Evolutionary conservation across 2,888 invertebrate genomes (phyloP).

Genomic region (Harpalus rufipes): DNA sequence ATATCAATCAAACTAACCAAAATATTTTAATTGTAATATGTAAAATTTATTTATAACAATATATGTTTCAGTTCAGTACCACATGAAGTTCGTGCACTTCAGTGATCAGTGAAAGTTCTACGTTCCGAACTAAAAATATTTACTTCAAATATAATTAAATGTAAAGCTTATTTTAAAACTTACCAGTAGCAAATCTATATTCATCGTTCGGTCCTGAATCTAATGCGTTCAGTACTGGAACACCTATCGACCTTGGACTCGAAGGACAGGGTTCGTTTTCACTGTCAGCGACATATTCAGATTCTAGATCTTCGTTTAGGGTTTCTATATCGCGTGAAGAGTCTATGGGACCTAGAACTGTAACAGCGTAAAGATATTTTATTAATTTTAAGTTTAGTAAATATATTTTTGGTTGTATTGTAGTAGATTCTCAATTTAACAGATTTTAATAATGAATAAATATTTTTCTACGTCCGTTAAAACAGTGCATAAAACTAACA

Average conservation of each 20-base stretch:
- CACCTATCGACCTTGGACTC: slow-evolving; percentile 80
- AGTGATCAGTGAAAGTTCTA: too few relatives aligned
- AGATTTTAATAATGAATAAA: too few relatives aligned
- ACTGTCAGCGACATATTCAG: slow-evolving; percentile 84
- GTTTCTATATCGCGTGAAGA: slow-evolving; percentile 83
- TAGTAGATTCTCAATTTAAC: too few relatives aligned
- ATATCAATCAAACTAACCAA: too few relatives aligned
- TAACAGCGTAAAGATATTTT: slow-evolving; percentile 57
- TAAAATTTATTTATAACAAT: too few relatives aligned
- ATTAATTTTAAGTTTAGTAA: background rate
- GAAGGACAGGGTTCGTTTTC: slow-evolving; percentile 83
- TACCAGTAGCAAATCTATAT: slow-evolving; percentile 79
- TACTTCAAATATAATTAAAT: background rate
- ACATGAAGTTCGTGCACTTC: too few relatives aligned
- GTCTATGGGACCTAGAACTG: slow-evolving; percentile 80
- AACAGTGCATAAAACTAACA: too few relatives aligned
- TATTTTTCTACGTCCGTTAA: too few relatives aligned
- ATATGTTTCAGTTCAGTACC: too few relatives aligned
- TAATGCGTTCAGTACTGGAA: slow-evolving; percentile 81
- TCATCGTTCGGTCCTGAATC: slow-evolving; percentile 72
- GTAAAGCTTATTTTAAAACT: slow-evolving; percentile 46
- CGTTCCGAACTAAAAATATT: too few relatives aligned
- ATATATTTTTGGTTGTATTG: too few relatives aligned
- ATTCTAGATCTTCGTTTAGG: slow-evolving; percentile 84
- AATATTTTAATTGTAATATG: too few relatives aligned